Conservation (phyloP, 2,888 invertebrate genomes). For the Drosophila leonis region DNA sequence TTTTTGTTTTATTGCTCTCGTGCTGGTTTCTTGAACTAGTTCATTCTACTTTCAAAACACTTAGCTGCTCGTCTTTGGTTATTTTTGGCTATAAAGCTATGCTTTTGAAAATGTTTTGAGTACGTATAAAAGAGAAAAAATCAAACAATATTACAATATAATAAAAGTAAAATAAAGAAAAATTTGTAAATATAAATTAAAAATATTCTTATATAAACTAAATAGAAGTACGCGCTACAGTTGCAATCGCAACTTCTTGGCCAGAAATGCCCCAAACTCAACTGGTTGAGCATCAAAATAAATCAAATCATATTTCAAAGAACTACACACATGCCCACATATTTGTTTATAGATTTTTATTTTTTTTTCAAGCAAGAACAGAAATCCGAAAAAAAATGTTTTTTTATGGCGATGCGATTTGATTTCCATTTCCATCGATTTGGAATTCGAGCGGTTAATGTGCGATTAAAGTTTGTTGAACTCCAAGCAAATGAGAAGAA, state of each 20-base stretch:
- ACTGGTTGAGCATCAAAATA: not conserved
- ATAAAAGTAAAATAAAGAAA: no score
- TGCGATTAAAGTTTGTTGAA: constrained; percentile 76
- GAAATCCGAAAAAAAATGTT: constrained; percentile 9
- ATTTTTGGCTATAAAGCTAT: constrained; percentile 3
- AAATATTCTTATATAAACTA: no score
- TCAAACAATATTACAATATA: no score
- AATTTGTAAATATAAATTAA: no score
- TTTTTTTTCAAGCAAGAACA: constrained; percentile 22
- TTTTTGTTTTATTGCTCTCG: constrained; percentile 32
- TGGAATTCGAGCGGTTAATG: constrained; percentile 61
- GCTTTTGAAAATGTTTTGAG: not conserved
- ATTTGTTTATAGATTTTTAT: constrained; percentile 35
- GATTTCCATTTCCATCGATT: constrained; percentile 60
- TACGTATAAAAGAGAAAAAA: not conserved
- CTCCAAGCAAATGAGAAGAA: constrained; percentile 34
- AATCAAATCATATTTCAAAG: constrained; percentile 25
- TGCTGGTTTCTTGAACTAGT: constrained; percentile 59
- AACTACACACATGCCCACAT: not conserved
- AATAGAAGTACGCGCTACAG: not conserved
- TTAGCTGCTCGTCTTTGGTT: constrained; percentile 2
- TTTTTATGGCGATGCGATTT: constrained; percentile 39
- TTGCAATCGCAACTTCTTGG: not conserved
- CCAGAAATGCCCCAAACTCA: not conserved
- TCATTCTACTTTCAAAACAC: constrained; percentile 53